Evolutionary conservation across 2,797 vertebrate genomes (phyloP).

Genomic region (Tapera naevia): DNA sequence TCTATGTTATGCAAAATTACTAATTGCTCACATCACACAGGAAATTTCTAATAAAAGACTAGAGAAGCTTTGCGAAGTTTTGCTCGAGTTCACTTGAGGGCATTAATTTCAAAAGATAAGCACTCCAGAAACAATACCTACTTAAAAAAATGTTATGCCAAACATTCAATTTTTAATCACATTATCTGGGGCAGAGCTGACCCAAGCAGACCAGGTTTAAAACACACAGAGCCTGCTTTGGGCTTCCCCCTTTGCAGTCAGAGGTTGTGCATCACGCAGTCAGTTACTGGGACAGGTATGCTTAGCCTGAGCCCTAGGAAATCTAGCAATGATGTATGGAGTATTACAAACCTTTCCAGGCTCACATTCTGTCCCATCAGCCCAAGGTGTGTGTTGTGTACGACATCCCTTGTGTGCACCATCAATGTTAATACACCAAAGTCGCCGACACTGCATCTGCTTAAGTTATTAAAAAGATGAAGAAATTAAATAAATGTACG

Average conservation of each 20-base stretch:
- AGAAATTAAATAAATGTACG: background rate
- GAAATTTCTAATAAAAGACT: slow-evolving; percentile 55
- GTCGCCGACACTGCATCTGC: slow-evolving; percentile 93
- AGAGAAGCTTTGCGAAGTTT: slow-evolving; percentile 26
- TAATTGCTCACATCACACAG: slow-evolving; percentile 68
- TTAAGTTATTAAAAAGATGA: slow-evolving; percentile 36
- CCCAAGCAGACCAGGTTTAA: background rate
- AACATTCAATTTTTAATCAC: background rate
- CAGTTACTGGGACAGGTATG: background rate
- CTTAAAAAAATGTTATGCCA: background rate
- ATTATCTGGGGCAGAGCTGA: background rate
- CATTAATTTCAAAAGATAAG: slow-evolving; percentile 19
- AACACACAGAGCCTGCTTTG: background rate
- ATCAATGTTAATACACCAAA: slow-evolving; percentile 95
- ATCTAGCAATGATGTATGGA: rapidly evolving
- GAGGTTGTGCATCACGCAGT: background rate
- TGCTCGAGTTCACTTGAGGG: slow-evolving; percentile 31
- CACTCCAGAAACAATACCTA: slow-evolving; percentile 16
- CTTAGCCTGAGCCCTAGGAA: background rate
- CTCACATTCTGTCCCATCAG: slow-evolving; percentile 95
- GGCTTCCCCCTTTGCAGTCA: background rate
- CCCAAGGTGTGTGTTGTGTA: slow-evolving; percentile 98
- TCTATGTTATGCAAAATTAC: slow-evolving; percentile 42
- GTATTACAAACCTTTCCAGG: slow-evolving; percentile 88
- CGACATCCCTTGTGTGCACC: slow-evolving; percentile 93